Conservation (phyloP, 1,140 invertebrate species). For the Hesperophylax magnus region DNA sequence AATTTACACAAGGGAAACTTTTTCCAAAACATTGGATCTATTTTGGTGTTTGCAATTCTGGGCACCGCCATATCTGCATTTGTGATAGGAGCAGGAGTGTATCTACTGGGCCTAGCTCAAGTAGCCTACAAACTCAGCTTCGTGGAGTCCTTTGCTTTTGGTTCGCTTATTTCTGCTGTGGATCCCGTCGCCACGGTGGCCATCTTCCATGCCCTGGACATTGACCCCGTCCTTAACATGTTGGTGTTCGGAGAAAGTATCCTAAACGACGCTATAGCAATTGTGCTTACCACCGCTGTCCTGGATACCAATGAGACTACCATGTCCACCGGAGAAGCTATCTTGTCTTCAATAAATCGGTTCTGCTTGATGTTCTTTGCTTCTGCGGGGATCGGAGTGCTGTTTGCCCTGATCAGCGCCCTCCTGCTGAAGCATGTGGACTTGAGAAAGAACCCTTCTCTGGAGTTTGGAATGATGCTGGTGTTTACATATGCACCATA, state of each 20-base stretch:
- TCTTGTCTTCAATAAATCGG: slow-evolving; percentile 90
- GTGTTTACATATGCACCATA: slow-evolving; percentile 99
- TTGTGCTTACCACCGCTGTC: slow-evolving; percentile 94
- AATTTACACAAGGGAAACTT: slow-evolving; percentile 99
- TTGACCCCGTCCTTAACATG: slow-evolving; percentile 97
- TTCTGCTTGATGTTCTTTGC: slow-evolving; percentile 99
- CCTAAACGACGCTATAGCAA: slow-evolving; percentile 97
- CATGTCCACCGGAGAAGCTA: slow-evolving; percentile 84
- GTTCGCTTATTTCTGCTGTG: slow-evolving; percentile 97
- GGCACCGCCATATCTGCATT: slow-evolving; percentile 97
- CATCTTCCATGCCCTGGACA: slow-evolving; percentile 97
- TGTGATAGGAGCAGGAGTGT: slow-evolving; percentile 94
- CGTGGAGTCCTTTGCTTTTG: slow-evolving; percentile 98
- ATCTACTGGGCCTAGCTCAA: slow-evolving; percentile 90
- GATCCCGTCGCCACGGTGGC: slow-evolving; percentile 98
- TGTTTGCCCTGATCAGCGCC: slow-evolving; percentile 95
- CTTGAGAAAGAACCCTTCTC: slow-evolving; percentile 95
- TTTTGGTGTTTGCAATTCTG: slow-evolving; percentile 95
- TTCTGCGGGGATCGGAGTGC: slow-evolving; percentile 96
- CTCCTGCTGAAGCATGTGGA: slow-evolving; percentile 96
- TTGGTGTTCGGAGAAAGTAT: slow-evolving; percentile 99
- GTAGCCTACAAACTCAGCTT: slow-evolving; percentile 93
- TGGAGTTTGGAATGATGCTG: slow-evolving; percentile 98
- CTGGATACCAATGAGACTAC: slow-evolving; percentile 81
- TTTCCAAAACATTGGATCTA: slow-evolving; percentile 97